Evolutionary conservation across 2,797 vertebrate species (phyloP).

Genomic region (Lithobates sylvaticus): DNA sequence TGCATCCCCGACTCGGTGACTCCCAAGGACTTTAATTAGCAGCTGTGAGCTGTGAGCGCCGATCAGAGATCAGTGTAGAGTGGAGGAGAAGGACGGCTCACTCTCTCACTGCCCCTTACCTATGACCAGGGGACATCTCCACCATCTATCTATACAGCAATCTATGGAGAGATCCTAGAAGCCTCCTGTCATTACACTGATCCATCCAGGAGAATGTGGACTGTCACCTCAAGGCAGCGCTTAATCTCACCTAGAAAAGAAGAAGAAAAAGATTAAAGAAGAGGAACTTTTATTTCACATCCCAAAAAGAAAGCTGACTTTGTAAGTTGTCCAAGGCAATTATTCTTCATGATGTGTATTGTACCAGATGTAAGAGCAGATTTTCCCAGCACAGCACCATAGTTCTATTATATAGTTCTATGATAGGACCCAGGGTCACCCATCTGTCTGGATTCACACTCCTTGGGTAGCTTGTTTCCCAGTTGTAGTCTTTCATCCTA

Average conservation of each 20-base stretch:
- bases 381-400: background rate
- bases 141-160: background rate
- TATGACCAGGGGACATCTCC: background rate
- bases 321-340: conserved; percentile 29
- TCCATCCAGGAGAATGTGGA: conserved; percentile 41
- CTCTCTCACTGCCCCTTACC: background rate
- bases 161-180: background rate
- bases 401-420: conserved; percentile 1
- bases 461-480: background rate
- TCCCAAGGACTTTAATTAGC: conserved; percentile 56
- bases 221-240: background rate
- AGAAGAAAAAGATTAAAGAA: background rate
- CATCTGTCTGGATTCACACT: background rate
- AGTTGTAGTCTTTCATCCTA: conserved; percentile 19
- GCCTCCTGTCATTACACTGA: background rate
- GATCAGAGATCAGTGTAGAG: conserved; percentile 36
- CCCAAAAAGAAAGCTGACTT: conserved; percentile 10
- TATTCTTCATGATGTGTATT: background rate
- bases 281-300: conserved; percentile 22
- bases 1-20: conserved; percentile 12
- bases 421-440: background rate
- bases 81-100: conserved; percentile 11
- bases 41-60: conserved; percentile 12
- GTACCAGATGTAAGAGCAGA: background rate
- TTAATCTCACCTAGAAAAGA: conserved; percentile 12